phyloP scores from a whole-genome alignment of 2,888 invertebrate species.

The Cerastis leucographa region DNA sequence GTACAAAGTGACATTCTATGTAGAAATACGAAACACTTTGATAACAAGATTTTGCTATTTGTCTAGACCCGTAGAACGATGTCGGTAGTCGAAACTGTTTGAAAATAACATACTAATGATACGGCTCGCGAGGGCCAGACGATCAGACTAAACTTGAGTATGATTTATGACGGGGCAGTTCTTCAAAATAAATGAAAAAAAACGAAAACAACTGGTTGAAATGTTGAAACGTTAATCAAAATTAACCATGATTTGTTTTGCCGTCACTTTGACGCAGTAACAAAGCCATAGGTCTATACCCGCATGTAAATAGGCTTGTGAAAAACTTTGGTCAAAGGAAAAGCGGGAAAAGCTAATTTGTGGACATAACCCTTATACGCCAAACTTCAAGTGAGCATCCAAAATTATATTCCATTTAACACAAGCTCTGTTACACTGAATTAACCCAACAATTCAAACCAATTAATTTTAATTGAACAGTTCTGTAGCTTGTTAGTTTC shows the following conservation, averaged over 20 bases:
- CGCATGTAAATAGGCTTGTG: slow-evolving; percentile 37
- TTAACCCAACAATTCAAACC: slow-evolving; percentile 38
- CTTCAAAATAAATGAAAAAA: not conserved
- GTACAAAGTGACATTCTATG: not conserved
- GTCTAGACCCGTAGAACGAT: not conserved
- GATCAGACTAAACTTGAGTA: not conserved
- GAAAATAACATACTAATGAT: not conserved
- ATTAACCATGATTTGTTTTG: not conserved
- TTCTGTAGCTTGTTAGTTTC: slow-evolving; percentile 51
- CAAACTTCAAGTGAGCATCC: slow-evolving; percentile 42
- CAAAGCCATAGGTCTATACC: slow-evolving; percentile 8
- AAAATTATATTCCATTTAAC: slow-evolving; percentile 46
- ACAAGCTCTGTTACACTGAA: slow-evolving; percentile 38
- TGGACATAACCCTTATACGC: slow-evolving; percentile 27
- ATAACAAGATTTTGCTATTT: not conserved
- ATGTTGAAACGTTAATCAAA: not conserved
- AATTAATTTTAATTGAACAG: slow-evolving; percentile 51
- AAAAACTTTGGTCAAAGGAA: slow-evolving; percentile 65
- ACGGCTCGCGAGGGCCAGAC: not conserved
- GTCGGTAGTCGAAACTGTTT: too few species aligned
- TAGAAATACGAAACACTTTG: not conserved
- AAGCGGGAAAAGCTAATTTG: slow-evolving; percentile 69
- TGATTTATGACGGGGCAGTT: not conserved
- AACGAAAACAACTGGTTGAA: not conserved
- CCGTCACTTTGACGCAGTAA: slow-evolving; percentile 12